phyloP scores from a whole-genome alignment of 2,888 invertebrate genomes.

The Drosophila quinaria region DNA sequence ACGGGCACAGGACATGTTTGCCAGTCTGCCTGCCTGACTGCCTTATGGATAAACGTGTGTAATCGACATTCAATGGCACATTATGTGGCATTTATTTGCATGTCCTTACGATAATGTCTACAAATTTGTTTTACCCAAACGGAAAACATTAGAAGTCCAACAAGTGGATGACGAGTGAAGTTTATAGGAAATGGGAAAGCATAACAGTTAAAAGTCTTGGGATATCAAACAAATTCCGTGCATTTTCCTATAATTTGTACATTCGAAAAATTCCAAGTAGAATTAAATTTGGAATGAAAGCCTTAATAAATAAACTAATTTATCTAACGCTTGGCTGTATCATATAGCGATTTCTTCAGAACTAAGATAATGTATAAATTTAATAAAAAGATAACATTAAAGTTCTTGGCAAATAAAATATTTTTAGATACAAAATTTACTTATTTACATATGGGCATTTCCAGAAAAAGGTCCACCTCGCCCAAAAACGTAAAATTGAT shows the following conservation, averaged over 20 bases:
- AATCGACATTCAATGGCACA: conserved; percentile 73
- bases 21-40: conserved; percentile 19
- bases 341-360: too few relatives aligned
- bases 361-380: not conserved
- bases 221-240: not conserved
- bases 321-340: too few relatives aligned
- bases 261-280: too few relatives aligned
- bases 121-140: not conserved
- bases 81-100: conserved; percentile 70
- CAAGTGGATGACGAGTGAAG: conserved; percentile 19
- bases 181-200: not conserved
- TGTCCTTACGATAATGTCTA: conserved; percentile 44
- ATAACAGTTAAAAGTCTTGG: not conserved
- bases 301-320: too few relatives aligned
- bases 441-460: too few relatives aligned
- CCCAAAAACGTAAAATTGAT: too few relatives aligned
- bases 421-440: not conserved
- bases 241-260: not conserved
- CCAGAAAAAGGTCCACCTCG: too few relatives aligned
- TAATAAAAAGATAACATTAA: not conserved
- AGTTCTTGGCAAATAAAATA: not conserved
- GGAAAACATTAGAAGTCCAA: conserved; percentile 29
- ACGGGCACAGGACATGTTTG: conserved; percentile 18
- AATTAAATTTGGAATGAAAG: too few relatives aligned
- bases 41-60: conserved; percentile 54